These are phyloP conservation scores for Nomia melanderi DNA, from an alignment of 1,140 invertebrate species.

Conservation along the genomic window DNA sequence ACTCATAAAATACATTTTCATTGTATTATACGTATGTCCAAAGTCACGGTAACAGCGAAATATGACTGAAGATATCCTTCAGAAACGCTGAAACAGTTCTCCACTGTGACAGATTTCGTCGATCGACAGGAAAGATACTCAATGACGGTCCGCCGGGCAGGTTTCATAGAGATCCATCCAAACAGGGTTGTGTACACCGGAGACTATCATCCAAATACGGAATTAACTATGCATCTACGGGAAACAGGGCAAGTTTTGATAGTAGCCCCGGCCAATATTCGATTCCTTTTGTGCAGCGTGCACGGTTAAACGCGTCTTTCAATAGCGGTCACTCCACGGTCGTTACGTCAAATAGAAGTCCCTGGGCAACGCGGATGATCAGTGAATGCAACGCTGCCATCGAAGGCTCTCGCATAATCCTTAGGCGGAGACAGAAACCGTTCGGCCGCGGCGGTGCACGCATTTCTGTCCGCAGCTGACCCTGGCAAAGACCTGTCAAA, in stretches of 20 bases:
- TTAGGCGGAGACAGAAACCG: slow-evolving; percentile 4
- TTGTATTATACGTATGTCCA: too few species aligned
- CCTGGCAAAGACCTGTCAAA: slow-evolving; percentile 21
- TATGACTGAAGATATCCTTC: too few species aligned
- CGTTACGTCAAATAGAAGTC: background rate
- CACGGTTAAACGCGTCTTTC: slow-evolving; percentile 2
- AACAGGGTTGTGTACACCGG: too few species aligned
- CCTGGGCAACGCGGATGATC: slow-evolving; percentile 5
- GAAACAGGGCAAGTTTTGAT: background rate
- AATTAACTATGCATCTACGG: too few species aligned
- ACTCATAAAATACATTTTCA: too few species aligned
- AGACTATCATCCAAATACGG: too few species aligned
- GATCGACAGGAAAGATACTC: too few species aligned
- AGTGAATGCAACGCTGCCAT: background rate
- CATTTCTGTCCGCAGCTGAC: background rate
- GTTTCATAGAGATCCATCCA: too few species aligned
- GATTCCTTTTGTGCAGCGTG: background rate
- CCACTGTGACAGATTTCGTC: too few species aligned
- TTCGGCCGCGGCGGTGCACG: background rate
- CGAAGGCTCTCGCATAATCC: slow-evolving; percentile 14
- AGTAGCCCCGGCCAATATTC: background rate
- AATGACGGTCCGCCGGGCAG: too few species aligned
- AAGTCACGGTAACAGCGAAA: too few species aligned
- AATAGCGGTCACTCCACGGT: background rate
- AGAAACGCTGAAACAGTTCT: too few species aligned